These are phyloP conservation scores for Bradypus variegatus DNA, from an alignment of 2,797 vertebrate species.

Conservation along the genomic window DNA sequence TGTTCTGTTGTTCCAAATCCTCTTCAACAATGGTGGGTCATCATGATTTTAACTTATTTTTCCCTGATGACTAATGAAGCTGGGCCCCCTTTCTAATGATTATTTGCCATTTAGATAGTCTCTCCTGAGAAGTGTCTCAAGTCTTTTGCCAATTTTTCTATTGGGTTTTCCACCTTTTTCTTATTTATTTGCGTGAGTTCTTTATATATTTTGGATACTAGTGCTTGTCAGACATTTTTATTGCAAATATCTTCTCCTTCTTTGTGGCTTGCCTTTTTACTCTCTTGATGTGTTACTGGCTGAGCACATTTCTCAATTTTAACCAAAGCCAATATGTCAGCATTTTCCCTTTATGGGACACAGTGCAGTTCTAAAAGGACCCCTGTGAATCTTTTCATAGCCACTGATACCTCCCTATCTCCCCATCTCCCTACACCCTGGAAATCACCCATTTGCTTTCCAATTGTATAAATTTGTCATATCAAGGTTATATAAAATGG, in stretches of 20 bases:
- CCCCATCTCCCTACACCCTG: neutral
- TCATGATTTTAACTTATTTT: neutral
- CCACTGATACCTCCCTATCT: neutral
- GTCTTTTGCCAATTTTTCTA: neutral
- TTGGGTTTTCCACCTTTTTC: neutral
- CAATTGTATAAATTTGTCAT: neutral
- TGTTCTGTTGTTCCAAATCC: neutral
- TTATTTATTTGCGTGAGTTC: neutral
- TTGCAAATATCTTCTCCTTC: neutral
- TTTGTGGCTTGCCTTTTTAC: neutral
- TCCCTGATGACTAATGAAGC: neutral
- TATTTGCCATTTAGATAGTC: neutral
- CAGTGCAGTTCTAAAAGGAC: too few species aligned
- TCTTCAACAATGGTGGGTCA: rapidly evolving
- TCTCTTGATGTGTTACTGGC: neutral
- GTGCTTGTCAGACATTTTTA: neutral
- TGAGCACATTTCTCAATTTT: neutral
- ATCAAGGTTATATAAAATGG: neutral
- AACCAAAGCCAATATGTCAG: neutral
- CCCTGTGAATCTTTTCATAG: rapidly evolving
- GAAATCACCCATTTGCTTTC: neutral
- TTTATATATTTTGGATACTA: neutral
- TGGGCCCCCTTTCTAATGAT: neutral
- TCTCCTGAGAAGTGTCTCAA: neutral
- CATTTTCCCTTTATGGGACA: neutral